Evolutionary conservation across 2,113 vertebrate species (phyloP), one percentile per base, ranked within the genome.

Genomic region (Orientallactaga bullata): DNA sequence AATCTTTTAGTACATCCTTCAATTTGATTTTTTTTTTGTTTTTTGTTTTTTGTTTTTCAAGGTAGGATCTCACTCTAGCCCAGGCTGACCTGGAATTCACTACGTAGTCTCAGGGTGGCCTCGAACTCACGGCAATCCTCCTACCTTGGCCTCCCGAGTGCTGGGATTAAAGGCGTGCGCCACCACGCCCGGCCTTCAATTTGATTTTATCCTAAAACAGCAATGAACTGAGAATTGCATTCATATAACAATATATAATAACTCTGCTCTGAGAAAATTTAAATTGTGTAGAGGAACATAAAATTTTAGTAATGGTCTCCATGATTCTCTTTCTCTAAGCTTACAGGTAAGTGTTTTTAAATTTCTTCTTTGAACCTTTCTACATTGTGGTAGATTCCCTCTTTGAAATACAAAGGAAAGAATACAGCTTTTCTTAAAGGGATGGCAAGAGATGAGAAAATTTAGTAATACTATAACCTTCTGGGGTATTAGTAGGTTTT

Each of bases 191-290:
- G 6, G 47, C 32, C 74, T 80, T 37, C 23, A 87, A 28, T 21
- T 94, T n/a, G 60, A 21, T 23, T 68, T 91, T 83, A 51, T 63
- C 76, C 16, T 92, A 66, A 93, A 89, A 76, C 1, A 83, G 21
- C 42, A 87, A 42, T 47, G 17, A 86, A 51, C 12, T 93, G 61
- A 80, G 10, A 88, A 24, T 6, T 47, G 18, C 20, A 61, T 11
- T 71, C 15, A 35, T 73, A 47, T 5, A 93, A 60, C 16, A 65
- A 5, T 26, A 42, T 21, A 60, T 16, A 69, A 28, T n/a, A 60
- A 61, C 65, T 71, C 30, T 47, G 16, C 30, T 65, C 24, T 6
- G 20, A 23, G 10, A 65, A 65, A 47, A 35, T 65, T 68, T 18
- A 78, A 78, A 10, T 30, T 47, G 15, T 23, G 3, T 68, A 4